Evolutionary conservation across 2,113 vertebrate genomes (phyloP).

Genomic region (Gavia stellata): DNA sequence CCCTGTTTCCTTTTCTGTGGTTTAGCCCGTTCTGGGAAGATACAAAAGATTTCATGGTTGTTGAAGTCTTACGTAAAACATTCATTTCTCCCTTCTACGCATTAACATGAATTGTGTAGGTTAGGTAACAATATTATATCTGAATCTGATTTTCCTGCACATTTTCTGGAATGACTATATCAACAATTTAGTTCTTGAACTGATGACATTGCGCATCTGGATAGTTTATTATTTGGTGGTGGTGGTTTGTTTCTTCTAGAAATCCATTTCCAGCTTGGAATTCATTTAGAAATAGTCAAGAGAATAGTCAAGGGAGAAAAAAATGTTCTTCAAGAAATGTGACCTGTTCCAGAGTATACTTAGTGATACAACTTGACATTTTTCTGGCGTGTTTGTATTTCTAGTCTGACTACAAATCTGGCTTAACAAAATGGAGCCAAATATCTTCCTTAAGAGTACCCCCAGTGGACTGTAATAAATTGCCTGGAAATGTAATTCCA

Average conservation of each 20-base stretch:
- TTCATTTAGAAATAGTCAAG: background rate
- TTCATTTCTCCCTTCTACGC: background rate
- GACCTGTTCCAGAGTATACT: background rate
- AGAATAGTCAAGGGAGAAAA: background rate
- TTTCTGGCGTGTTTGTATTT: constrained; percentile 20
- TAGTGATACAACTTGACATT: background rate
- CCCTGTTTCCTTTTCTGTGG: background rate
- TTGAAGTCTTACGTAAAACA: background rate
- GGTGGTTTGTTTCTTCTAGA: constrained; percentile 21
- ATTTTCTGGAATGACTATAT: background rate
- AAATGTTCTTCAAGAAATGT: background rate
- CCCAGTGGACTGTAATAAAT: background rate
- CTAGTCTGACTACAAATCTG: background rate
- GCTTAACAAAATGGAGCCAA: background rate
- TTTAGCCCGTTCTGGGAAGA: background rate
- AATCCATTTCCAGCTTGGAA: constrained; percentile 14
- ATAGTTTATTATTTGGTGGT: background rate
- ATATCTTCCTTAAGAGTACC: background rate
- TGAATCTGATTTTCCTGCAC: background rate
- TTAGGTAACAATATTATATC: background rate
- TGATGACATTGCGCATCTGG: background rate
- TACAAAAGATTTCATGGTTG: background rate
- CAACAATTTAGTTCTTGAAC: background rate
- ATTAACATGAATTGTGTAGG: background rate
- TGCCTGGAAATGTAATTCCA: constrained; percentile 23